These are phyloP conservation scores for human (Homo sapiens) DNA, from an alignment of 2,113 vertebrate genomes.

Conservation along the genomic window DNA sequence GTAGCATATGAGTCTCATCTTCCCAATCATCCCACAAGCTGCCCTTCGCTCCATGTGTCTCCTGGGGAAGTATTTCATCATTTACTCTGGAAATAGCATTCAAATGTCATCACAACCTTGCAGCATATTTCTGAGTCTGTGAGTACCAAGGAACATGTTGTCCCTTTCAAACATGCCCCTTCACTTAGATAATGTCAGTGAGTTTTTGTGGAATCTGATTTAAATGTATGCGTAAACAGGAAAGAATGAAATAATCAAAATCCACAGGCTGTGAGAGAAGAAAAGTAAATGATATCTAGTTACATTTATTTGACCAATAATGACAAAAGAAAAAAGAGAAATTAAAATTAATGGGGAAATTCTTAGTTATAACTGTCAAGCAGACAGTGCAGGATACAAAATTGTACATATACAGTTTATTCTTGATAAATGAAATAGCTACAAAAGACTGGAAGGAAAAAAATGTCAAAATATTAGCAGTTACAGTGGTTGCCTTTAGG, in stretches of 20 bases:
- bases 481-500: not conserved
- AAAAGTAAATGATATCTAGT: not conserved
- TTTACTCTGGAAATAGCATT: not conserved
- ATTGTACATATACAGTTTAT: not conserved
- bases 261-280: not conserved
- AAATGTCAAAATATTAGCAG: not conserved
- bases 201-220: not conserved
- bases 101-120: not conserved
- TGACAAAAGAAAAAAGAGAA: not conserved
- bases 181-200: conserved; percentile 1
- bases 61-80: not conserved
- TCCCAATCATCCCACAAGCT: not conserved
- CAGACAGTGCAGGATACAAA: not conserved
- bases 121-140: not conserved
- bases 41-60: not conserved
- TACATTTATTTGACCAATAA: not conserved
- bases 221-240: not conserved
- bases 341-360: not conserved
- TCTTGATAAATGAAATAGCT: conserved; percentile 2
- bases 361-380: not conserved
- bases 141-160: not conserved
- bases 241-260: conserved; percentile 35
- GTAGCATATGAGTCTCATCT: not conserved
- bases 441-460: conserved; percentile 3
- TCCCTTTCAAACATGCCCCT: not conserved